These are phyloP conservation scores for Sinotaia quadrata DNA, from an alignment of 2,888 invertebrate species.

Conservation along the genomic window DNA sequence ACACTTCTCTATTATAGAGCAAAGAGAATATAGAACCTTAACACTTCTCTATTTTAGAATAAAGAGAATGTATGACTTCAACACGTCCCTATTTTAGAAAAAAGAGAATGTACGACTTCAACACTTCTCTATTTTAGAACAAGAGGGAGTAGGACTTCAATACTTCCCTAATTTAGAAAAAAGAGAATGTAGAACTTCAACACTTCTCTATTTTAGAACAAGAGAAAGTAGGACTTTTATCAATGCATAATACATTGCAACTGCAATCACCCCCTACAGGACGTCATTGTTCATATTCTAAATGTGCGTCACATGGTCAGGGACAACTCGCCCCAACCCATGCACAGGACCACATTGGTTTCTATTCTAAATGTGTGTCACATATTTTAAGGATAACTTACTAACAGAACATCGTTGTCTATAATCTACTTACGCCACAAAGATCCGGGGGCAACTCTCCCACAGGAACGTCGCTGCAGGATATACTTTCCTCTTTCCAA, in stretches of 20 bases:
- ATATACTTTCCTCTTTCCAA: constrained; percentile 86
- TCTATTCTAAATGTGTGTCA: neutral
- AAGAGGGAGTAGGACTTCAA: neutral
- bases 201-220: neutral
- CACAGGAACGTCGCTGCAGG: constrained; percentile 24
- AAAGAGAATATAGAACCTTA: neutral
- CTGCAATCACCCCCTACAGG: too few relatives aligned
- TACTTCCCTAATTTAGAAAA: neutral
- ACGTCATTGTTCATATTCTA: too few relatives aligned
- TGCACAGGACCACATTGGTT: too few relatives aligned
- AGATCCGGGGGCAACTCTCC: neutral
- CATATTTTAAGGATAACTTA: neutral
- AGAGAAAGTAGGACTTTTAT: neutral
- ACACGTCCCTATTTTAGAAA: neutral
- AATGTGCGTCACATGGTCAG: too few relatives aligned
- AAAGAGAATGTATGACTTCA: neutral
- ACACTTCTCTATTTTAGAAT: neutral
- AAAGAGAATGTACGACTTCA: neutral
- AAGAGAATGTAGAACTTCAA: neutral
- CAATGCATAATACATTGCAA: neutral
- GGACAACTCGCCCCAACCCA: too few relatives aligned
- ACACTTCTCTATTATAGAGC: neutral
- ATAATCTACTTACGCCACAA: neutral
- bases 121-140: neutral
- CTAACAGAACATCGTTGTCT: neutral